These are phyloP conservation scores for Iselma pallidipennis DNA, from an alignment of 2,888 invertebrate species.

Conservation along the genomic window DNA sequence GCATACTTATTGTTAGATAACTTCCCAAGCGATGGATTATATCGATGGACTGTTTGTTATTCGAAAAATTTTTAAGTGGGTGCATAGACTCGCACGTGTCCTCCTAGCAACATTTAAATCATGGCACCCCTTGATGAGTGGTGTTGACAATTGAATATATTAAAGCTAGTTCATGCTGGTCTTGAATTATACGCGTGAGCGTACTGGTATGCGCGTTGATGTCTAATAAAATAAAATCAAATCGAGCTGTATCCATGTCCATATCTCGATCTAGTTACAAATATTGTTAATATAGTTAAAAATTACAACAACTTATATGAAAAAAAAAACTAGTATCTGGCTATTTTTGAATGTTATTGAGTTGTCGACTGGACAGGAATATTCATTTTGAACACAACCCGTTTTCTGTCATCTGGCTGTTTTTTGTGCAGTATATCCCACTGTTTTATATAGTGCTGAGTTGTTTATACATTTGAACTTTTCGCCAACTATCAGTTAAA, in stretches of 20 bases:
- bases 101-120: constrained; percentile 18
- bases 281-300: no score
- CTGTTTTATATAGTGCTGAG: constrained; percentile 9
- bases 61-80: neutral
- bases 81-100: constrained; percentile 16
- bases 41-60: no score
- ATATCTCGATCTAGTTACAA: neutral
- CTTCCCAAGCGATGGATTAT: no score
- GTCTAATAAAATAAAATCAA: constrained; percentile 20
- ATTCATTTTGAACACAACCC: constrained; percentile 1
- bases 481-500: constrained; percentile 3
- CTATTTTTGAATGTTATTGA: neutral
- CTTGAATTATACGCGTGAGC: constrained; percentile 32
- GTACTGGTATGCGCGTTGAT: constrained; percentile 30
- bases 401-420: constrained; percentile 8
- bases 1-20: no score
- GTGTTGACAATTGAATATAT: constrained; percentile 38
- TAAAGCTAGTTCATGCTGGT: constrained; percentile 33
- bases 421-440: constrained; percentile 4
- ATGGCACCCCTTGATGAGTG: constrained; percentile 36
- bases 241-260: neutral
- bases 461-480: neutral
- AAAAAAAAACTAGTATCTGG: neutral
- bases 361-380: neutral
- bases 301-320: no score